These are phyloP conservation scores for Hepsetus odoe DNA, from an alignment of 2,113 vertebrate genomes.

Conservation along the genomic window DNA sequence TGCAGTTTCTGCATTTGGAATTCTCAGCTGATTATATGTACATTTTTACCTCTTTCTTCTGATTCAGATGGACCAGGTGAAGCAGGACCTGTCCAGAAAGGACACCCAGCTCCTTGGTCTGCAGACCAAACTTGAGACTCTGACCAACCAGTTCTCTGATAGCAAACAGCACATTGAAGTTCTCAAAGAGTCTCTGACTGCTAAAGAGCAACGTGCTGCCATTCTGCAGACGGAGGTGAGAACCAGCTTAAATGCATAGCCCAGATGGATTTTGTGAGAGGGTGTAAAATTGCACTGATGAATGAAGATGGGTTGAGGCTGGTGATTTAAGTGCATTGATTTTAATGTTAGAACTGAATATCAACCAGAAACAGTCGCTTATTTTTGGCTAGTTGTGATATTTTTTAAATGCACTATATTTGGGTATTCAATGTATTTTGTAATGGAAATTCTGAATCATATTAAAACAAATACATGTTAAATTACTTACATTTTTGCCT, in stretches of 20 bases:
- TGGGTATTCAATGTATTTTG: too few relatives aligned
- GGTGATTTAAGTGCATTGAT: too few relatives aligned
- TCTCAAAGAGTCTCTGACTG: slow-evolving; percentile 95
- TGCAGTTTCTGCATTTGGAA: too few relatives aligned
- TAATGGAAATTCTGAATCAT: too few relatives aligned
- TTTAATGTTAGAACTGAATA: too few relatives aligned
- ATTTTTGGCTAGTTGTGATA: too few relatives aligned
- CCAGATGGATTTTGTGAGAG: background rate
- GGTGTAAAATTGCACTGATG: background rate
- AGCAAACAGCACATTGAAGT: slow-evolving; percentile 99
- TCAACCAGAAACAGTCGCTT: too few relatives aligned
- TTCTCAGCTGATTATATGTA: too few relatives aligned
- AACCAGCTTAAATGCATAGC: background rate
- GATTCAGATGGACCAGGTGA: slow-evolving; percentile 93
- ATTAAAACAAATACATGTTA: too few relatives aligned
- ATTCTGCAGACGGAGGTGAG: slow-evolving; percentile 96
- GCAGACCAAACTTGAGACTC: slow-evolving; percentile 95
- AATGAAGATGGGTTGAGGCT: background rate
- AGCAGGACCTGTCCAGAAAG: slow-evolving; percentile 95
- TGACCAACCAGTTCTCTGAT: slow-evolving; percentile 97
- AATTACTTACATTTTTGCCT: background rate
- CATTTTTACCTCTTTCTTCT: slow-evolving; percentile 8
- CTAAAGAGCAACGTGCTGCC: slow-evolving; percentile 95
- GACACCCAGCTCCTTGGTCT: slow-evolving; percentile 93
- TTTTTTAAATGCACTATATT: too few relatives aligned